Conservation (phyloP, 2,888 invertebrate species). For the Chymomyza caudatula region DNA sequence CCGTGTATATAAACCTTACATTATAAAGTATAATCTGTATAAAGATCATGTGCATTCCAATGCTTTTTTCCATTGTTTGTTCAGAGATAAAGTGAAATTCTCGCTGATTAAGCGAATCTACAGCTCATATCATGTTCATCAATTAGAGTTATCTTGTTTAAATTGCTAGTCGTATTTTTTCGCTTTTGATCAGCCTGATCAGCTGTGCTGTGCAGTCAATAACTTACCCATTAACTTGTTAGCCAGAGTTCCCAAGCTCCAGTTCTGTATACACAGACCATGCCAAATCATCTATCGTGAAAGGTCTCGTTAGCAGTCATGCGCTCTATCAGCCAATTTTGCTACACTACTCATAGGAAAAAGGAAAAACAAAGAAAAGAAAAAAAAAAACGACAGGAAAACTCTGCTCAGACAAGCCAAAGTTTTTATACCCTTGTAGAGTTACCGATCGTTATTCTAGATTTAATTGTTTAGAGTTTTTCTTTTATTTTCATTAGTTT, state of each 20-base stretch:
- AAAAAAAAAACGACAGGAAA: background rate
- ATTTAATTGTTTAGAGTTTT: too few species aligned
- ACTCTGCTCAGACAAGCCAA: too few species aligned
- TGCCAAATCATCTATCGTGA: slow-evolving; percentile 19
- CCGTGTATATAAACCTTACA: too few species aligned
- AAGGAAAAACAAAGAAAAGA: background rate
- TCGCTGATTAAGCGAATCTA: background rate
- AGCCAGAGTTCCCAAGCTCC: background rate
- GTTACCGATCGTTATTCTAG: too few species aligned
- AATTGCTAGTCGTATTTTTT: too few species aligned
- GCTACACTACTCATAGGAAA: slow-evolving; percentile 1
- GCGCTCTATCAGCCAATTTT: slow-evolving; percentile 41
- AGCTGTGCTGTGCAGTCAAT: too few species aligned
- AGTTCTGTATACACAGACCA: background rate
- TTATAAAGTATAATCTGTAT: too few species aligned
- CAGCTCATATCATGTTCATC: background rate
- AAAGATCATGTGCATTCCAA: background rate
- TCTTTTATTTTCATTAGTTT: too few species aligned
- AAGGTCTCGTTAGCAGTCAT: slow-evolving; percentile 54
- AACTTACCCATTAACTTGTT: background rate
- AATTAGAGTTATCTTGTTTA: too few species aligned
- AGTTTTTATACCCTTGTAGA: too few species aligned
- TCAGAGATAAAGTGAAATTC: too few species aligned
- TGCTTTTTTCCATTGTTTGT: slow-evolving; percentile 3
- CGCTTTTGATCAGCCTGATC: too few species aligned